Conservation (phyloP, 2,888 invertebrate genomes). For the Amiota minor region DNA sequence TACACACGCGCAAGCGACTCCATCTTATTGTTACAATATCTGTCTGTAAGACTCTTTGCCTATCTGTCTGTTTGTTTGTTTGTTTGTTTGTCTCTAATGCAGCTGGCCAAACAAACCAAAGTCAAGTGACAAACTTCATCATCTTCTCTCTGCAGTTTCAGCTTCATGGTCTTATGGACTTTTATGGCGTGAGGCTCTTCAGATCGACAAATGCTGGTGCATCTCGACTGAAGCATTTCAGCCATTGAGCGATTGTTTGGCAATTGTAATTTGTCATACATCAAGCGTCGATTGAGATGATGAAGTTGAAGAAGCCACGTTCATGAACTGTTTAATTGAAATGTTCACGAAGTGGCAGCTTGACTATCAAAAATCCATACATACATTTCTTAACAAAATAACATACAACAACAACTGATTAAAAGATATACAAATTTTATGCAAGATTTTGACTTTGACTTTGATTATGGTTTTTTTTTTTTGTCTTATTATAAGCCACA, state of each 20-base stretch:
- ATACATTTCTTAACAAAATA: neutral
- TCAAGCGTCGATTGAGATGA: too few species aligned
- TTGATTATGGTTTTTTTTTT: constrained; percentile 25
- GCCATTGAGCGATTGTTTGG: neutral
- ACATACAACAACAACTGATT: neutral
- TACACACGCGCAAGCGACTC: neutral
- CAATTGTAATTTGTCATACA: too few species aligned
- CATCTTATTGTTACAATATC: neutral
- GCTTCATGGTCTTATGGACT: neutral
- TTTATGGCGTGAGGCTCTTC: neutral
- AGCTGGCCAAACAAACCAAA: constrained; percentile 6
- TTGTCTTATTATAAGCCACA: neutral
- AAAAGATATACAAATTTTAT: neutral
- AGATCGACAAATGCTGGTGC: neutral
- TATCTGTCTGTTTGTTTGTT: neutral
- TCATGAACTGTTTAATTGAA: constrained; percentile 33
- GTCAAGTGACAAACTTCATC: neutral
- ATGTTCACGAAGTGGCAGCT: constrained; percentile 10
- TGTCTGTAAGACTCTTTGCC: neutral
- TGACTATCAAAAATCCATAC: neutral
- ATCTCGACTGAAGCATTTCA: constrained; percentile 32
- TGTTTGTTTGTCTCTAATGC: neutral
- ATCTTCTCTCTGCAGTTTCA: too few species aligned
- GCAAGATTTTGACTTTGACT: constrained; percentile 5
- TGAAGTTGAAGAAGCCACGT: too few species aligned